Conservation (phyloP, 2,888 invertebrate species). For the Sericinus montela region DNA sequence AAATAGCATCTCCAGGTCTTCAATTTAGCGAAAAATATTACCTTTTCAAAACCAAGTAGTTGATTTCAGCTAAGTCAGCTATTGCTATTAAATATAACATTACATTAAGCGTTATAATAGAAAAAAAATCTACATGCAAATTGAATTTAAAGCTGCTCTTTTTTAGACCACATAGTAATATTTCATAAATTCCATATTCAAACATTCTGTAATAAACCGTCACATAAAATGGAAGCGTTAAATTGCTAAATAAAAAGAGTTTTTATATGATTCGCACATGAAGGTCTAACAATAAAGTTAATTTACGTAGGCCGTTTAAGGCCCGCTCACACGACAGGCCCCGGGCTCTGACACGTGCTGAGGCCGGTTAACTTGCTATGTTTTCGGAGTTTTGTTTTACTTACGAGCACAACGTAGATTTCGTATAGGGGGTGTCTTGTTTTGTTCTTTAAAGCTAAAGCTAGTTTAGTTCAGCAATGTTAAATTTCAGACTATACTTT, state of each 20-base stretch:
- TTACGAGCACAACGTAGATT: not conserved
- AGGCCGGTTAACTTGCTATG: conserved; percentile 22
- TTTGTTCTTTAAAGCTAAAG: too few relatives aligned
- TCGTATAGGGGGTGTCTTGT: too few relatives aligned
- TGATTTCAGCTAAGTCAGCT: too few relatives aligned
- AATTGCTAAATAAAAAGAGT: not conserved
- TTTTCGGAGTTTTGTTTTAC: conserved; percentile 23
- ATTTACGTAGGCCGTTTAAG: conserved; percentile 31
- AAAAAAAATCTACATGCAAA: too few relatives aligned
- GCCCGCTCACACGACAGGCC: conserved; percentile 48
- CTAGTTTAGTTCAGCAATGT: too few relatives aligned
- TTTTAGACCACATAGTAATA: too few relatives aligned
- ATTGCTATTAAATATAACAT: too few relatives aligned
- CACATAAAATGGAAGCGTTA: not conserved
- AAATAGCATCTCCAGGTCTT: too few relatives aligned
- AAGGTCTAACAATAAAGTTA: conserved; percentile 13
- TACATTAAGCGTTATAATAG: too few relatives aligned
- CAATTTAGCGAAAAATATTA: too few relatives aligned
- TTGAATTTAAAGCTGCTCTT: too few relatives aligned
- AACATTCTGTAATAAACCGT: not conserved
- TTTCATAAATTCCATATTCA: not conserved
- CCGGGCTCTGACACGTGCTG: conserved; percentile 29
- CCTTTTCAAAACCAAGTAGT: too few relatives aligned
- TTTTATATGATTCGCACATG: conserved; percentile 17
- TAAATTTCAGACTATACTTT: not conserved